Conservation (phyloP, 2,113 vertebrate genomes). For the Anser cygnoides region DNA sequence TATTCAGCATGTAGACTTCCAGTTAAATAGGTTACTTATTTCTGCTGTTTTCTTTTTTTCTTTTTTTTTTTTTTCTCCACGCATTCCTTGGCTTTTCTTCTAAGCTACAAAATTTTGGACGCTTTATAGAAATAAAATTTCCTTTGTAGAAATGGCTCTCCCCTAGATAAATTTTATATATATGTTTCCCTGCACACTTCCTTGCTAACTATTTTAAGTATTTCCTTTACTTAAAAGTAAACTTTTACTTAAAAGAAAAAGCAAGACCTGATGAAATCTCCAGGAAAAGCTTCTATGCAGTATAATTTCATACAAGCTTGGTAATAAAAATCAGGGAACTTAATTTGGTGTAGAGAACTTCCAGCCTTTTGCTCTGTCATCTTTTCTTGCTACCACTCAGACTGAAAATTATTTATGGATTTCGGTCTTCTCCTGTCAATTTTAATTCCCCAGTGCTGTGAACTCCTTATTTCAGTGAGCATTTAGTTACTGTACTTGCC, state of each 20-base stretch:
- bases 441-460: not conserved
- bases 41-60: not conserved
- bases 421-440: not conserved
- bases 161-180: not conserved
- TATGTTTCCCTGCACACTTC: not conserved
- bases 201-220: not conserved
- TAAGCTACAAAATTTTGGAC: not conserved
- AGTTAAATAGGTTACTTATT: not conserved
- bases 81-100: not conserved
- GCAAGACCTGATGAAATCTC: not conserved
- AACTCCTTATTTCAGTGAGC: not conserved
- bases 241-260: not conserved
- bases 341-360: not conserved
- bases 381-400: not conserved
- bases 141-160: not conserved
- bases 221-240: not conserved
- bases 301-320: not conserved
- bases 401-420: not conserved
- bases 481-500: not conserved
- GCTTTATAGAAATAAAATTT: not conserved
- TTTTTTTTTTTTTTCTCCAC: not conserved
- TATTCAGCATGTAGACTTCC: not conserved
- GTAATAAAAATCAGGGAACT: not conserved
- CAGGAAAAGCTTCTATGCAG: not conserved
- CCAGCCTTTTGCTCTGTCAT: not conserved